Base-by-base conservation (phyloP, 2,888 invertebrate genomes). In the Temnothorax rugatulus region DNA sequence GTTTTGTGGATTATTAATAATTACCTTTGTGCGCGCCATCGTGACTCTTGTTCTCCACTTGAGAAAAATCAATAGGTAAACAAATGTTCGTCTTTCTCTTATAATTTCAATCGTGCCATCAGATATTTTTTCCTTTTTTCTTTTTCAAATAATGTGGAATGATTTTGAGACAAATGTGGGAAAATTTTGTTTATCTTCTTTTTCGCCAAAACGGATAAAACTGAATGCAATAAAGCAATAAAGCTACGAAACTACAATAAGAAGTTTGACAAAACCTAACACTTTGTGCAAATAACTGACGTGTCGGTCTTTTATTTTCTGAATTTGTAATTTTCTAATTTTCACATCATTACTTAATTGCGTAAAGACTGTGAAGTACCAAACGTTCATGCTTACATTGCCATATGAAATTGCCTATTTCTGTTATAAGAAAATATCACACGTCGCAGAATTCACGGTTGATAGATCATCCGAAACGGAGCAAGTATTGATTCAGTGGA, bases 291-390 rank as follows among this genome's bases (percentile, higher is more conserved):
- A 52, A 25, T 47, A 66, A 11, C 9, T 11, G 34, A 21, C n/a
- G 2, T 21, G 5, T 0, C 2, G 34, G 8, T 38, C 15, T 11
- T 15, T 34, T 34, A 21, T 34, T 13, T 61, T 29, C 29, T n/a
- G 5, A 59, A n/a, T 25, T 11, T 29, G 29, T 57, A n/a, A 29
- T 13, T 38, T 21, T 25, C 13, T 57, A 13, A 25, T 57, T 64
- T 64, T 64, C n/a, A 41, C 7, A 69, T 50, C 3, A 52, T 76
- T 38, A 61, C 15, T 75, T 76, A 50, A 68, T 29, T 41, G 18
- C 29, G 29, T 29, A 4, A 29, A 29, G 29, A 29, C 29, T 21
- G 7, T 21, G 21, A 25, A 50, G 38, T n/a, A 13, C 25, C n/a
- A 15, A 44, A 29, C 4, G 18, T 57, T 68, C 11, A 41, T n/a